Conservation (phyloP, 2,113 vertebrate species). For the Myiopsitta monachus region DNA sequence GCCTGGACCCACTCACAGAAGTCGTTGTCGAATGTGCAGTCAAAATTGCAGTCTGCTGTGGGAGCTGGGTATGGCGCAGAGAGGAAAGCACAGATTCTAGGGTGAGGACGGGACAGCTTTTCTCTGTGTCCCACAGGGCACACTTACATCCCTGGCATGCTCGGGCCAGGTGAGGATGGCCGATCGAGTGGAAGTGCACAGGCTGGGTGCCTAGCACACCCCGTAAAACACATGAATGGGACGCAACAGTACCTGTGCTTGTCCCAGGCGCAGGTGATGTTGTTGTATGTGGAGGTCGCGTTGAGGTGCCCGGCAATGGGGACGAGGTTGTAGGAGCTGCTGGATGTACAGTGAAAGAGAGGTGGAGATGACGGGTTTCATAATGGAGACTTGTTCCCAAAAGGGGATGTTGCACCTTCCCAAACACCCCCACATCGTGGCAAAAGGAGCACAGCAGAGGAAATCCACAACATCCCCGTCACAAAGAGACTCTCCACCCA, state of each 20-base stretch:
- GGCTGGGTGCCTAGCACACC: background rate
- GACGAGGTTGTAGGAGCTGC: background rate
- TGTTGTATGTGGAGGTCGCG: accelerated
- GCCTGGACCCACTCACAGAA: conserved; percentile 77
- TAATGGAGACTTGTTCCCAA: background rate
- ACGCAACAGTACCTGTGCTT: background rate
- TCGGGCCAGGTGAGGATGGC: background rate
- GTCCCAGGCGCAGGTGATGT: background rate
- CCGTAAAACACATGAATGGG: background rate
- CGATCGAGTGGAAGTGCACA: background rate
- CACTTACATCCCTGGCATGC: background rate
- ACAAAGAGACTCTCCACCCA: background rate
- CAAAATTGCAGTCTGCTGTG: background rate
- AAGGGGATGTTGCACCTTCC: background rate
- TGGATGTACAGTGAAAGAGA: background rate
- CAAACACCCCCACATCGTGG: background rate
- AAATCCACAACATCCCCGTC: background rate
- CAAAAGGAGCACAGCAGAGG: background rate
- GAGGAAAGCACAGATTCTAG: background rate
- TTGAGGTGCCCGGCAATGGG: background rate
- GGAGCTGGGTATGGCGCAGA: background rate
- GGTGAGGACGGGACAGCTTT: background rate
- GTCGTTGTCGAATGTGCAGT: conserved; percentile 69
- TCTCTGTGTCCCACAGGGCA: background rate
- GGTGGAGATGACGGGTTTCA: background rate